Evolutionary conservation across 1,140 invertebrate genomes (phyloP).

Genomic region (Akabosia matsudoensis): DNA sequence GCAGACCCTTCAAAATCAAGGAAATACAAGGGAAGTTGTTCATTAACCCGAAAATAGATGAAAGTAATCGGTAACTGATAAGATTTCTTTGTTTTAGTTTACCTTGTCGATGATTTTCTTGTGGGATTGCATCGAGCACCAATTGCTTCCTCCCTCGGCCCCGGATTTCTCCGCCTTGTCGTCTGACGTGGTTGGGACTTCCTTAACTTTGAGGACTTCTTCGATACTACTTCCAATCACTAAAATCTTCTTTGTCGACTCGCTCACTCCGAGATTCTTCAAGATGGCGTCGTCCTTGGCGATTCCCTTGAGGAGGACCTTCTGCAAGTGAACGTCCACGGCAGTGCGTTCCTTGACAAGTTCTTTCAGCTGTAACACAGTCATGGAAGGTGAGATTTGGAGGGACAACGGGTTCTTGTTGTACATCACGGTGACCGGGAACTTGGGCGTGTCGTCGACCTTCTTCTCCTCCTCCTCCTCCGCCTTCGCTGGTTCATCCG

Average conservation of each 20-base stretch:
- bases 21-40: not conserved
- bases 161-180: constrained; percentile 4
- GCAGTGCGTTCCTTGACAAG: constrained; percentile 53
- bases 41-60: no score
- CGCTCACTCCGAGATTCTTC: constrained; percentile 56
- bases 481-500: not conserved
- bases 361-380: not conserved
- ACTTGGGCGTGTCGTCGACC: not conserved
- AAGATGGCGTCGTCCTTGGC: constrained; percentile 81
- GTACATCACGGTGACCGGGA: not conserved
- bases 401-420: not conserved
- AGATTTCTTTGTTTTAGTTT: not conserved
- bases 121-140: constrained; percentile 39
- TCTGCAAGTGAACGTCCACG: constrained; percentile 80
- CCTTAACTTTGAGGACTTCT: constrained; percentile 78
- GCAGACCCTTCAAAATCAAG: constrained; percentile 64
- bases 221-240: constrained; percentile 87
- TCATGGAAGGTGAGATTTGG: not conserved
- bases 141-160: constrained; percentile 22
- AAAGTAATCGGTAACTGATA: no score
- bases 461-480: constrained; percentile 11
- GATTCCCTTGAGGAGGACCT: constrained; percentile 87
- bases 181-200: constrained; percentile 52
- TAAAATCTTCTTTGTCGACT: constrained; percentile 69
- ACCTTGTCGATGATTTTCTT: constrained; percentile 44